A percentile compares a stretch with the other conserved stretches of the same genome.
Conservation (phyloP, 2,797 vertebrate genomes). For the Halcyon leucocephala region DNA sequence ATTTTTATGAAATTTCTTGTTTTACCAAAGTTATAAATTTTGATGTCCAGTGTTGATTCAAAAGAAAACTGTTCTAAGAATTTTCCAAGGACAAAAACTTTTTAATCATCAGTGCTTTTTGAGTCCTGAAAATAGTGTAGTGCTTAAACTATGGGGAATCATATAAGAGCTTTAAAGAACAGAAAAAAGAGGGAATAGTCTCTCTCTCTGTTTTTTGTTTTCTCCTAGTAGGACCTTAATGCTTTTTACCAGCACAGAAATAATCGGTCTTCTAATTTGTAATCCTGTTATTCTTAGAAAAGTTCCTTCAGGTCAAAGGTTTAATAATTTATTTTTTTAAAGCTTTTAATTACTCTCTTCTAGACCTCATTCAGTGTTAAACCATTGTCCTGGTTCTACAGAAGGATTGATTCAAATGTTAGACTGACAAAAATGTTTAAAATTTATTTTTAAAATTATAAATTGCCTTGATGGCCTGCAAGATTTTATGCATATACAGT, state of each 20-base stretch:
- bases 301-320: background rate
- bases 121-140: background rate
- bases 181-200: background rate
- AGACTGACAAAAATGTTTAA: background rate
- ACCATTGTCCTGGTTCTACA: background rate
- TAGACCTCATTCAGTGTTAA: background rate
- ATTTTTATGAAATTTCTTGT: background rate
- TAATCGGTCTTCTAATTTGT: background rate
- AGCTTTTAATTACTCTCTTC: background rate
- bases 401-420: background rate
- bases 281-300: background rate
- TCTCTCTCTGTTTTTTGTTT: background rate
- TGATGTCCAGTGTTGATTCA: background rate
- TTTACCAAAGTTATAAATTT: background rate
- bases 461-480: background rate
- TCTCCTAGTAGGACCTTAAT: background rate
- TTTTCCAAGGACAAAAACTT: background rate
- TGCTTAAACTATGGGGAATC: background rate
- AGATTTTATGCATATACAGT: background rate
- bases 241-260: background rate
- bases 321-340: background rate
- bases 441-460: background rate
- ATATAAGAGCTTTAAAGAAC: background rate
- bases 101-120: background rate
- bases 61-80: background rate